Evolutionary conservation across 2,888 invertebrate genomes (phyloP).

Genomic region (Muschampia plurimacula): DNA sequence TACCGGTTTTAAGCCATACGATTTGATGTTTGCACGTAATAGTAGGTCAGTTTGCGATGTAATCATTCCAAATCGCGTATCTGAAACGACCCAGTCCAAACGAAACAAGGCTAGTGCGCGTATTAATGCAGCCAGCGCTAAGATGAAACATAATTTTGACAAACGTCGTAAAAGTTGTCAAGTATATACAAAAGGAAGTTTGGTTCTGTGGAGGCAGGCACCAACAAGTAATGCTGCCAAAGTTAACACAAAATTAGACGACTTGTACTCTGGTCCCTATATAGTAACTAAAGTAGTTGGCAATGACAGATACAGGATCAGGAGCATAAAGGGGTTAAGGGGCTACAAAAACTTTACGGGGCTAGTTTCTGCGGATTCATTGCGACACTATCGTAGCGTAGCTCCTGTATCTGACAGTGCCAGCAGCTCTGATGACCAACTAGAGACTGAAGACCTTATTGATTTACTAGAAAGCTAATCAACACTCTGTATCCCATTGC

Average conservation of each 20-base stretch:
- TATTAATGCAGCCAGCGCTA: constrained; percentile 11
- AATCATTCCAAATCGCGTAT: not conserved
- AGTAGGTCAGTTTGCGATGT: constrained; percentile 39
- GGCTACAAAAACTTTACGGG: constrained; percentile 43
- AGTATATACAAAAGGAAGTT: constrained; percentile 45
- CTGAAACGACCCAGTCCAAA: not conserved
- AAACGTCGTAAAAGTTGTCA: constrained; percentile 38
- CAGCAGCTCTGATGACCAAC: constrained; percentile 67
- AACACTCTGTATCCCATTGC: not conserved
- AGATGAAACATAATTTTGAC: constrained; percentile 46
- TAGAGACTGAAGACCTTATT: constrained; percentile 9
- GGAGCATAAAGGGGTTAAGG: constrained; percentile 7
- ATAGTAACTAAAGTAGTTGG: constrained; percentile 45
- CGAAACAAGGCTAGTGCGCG: constrained; percentile 14
- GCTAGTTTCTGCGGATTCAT: constrained; percentile 39
- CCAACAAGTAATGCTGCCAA: constrained; percentile 41
- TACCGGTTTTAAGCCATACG: constrained; percentile 42
- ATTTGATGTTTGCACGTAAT: constrained; percentile 46
- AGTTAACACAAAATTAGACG: constrained; percentile 47
- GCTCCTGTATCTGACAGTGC: constrained; percentile 17
- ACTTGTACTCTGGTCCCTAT: constrained; percentile 50
- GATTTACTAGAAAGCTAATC: constrained; percentile 7
- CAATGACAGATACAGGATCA: constrained; percentile 41
- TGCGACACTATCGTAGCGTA: constrained; percentile 38
- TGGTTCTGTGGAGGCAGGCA: constrained; percentile 45